Base-by-base conservation (phyloP, 2,888 invertebrate species). In the Baronia brevicornis region DNA sequence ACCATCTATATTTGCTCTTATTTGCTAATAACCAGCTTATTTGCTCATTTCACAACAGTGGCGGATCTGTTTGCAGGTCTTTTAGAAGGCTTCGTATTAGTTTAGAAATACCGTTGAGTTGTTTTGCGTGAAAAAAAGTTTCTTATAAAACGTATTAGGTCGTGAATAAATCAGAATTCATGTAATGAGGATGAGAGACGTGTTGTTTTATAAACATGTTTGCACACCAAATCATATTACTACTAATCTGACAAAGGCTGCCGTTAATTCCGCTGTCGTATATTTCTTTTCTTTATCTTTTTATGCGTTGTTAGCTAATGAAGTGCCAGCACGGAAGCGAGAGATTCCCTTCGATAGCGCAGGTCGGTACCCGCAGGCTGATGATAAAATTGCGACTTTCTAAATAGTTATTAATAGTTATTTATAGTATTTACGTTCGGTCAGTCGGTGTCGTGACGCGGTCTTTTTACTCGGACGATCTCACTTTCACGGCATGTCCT, bases 401-500 rank as follows among this genome's bases (percentile, higher is more conserved):
- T 72, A 73, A 72, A 62, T 52, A 47, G 52, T 65, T 64, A 62
- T 66, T 65, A 64, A 53, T 54, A 53, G 47, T 51, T 49, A 55
- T 52, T 59, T 54, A 55, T 54, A 39, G 41, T 24, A 34, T 44
- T 43, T 43, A 9, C 25, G 29, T 29, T 28, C 33, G 42, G 47
- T 42, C 43, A 33, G 45, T 47, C 39, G 42, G 42, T 43, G 43
- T 57, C 60, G 60, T 68, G 68, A 62, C 62, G 63, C 48, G 51
- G 48, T 51, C 46, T 59, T 31, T 58, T 59, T 51, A 54, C 51
- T 46, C 54, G 51, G 53, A 53, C 53, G 43, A 46, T 48, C 49
- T 58, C 51, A 67, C 78, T 79, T 75, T 77, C 77, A 67, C 73
- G 66, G 48, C 54, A 58, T 61, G 67, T 72, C 77, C 72, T 74